phyloP scores from a whole-genome alignment of 2,797 vertebrate species.

The Thripadectes ignobilis region DNA sequence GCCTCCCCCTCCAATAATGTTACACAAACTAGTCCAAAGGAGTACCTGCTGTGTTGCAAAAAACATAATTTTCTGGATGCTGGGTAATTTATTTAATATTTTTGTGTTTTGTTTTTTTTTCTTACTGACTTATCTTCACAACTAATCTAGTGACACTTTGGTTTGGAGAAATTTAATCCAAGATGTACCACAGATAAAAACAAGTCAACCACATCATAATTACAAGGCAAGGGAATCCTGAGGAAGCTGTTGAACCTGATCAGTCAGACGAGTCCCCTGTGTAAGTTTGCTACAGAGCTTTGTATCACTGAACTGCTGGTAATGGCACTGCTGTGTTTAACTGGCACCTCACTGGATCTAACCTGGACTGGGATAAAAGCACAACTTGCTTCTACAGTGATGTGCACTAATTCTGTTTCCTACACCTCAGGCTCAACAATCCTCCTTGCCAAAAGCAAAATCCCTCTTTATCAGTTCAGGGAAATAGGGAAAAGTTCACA shows the following conservation, averaged over 20 bases:
- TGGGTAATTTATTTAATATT: background rate
- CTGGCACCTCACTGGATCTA: background rate
- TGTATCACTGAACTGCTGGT: background rate
- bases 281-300: background rate
- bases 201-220: background rate
- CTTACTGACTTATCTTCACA: background rate
- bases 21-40: background rate
- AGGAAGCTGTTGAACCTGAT: background rate
- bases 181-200: background rate
- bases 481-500: background rate
- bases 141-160: background rate
- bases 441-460: background rate
- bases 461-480: background rate
- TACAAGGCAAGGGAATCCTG: background rate
- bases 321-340: background rate
- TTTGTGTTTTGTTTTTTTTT: fast-evolving
- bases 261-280: background rate
- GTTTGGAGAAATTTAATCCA: background rate
- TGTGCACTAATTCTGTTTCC: background rate
- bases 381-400: background rate
- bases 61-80: background rate
- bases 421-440: background rate
- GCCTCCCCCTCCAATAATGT: background rate
- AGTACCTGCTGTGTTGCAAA: background rate
- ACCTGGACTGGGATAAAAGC: background rate